Base-by-base conservation (phyloP, 2,888 invertebrate species). In the Cordilura impudica region DNA sequence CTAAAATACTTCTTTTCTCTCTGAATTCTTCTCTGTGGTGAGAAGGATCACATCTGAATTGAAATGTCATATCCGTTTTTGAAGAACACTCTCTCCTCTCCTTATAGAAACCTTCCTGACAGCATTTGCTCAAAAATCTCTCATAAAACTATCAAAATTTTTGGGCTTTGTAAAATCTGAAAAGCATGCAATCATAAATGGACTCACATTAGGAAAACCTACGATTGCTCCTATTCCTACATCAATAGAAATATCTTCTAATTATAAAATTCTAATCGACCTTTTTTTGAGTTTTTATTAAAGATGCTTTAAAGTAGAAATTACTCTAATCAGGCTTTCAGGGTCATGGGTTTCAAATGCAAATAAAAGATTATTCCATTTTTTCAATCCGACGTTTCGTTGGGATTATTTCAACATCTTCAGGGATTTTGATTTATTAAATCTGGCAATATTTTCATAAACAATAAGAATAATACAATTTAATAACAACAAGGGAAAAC, bases 121-220 rank as follows among this genome's bases (percentile, higher is more conserved):
- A n/a, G n/a, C n/a, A n/a, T n/a, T n/a, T n/a, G 56, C 66, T 23
- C 58, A 65, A 63, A 78, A 72, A 5, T 72, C 67, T 35, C 53
- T 47, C 29, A 69, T 19, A 53, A 63, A 78, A 63, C 61, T 56
- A 51, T 69, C 56, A 23, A 53, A 35, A 18, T 18, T 19, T 45
- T 39, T 56, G 29, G 72, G 67, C 61, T 77, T 72, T 26, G 45
- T 60, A 43, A 31, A 66, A 18, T 71, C 66, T 14, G 71, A 77
- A 19, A 77, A 77, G 23, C 77, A 78, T 2, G 35, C 63, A n/a
- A 78, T 78, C 19, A 65, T 14, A 47, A 74, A 70, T 6, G 72
- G 43, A 23, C 18, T 26, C n/a, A 47, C 39, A 3, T 69, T 18
- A 29, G 23, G 16, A 61, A 60, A 78, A 63, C 51, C 54, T 19